Evolutionary conservation across 2,113 vertebrate genomes (phyloP), one percentile per base, ranked within the genome.

Genomic region (Malurus cyaneus): DNA sequence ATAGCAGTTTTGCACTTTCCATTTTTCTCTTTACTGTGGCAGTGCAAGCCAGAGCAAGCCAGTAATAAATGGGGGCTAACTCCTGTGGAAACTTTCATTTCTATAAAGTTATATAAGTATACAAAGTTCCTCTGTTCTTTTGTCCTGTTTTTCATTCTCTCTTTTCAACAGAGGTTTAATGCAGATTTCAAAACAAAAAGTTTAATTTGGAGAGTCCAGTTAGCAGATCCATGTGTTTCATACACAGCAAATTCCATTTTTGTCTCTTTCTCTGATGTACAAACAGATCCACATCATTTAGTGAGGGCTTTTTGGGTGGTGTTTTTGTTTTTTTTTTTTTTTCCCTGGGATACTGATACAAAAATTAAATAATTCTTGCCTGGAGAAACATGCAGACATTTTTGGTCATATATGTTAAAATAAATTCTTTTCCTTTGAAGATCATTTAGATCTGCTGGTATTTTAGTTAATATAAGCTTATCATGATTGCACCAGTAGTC

Each of bases 271-370:
- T 89, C 14, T 14, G 23, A 32, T 36, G 47, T 28, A 46, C 41
- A 42, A 71, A 86, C 6, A 86, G 47, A 67, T 67, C 23, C 25
- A 54, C 29, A 52, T 28, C 9, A 15, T 60, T 60, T 56, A 42
- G 52, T n/a, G 46, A 31, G 6, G 3, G 5, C 0, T 36, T 65
- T 69, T 69, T 23, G 12, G 4, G 4, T 20, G 18, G 6, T 64
- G 5, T 9, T 72, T 64, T 24, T 15, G 6, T 0, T 4, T 1
- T 10, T 60, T 0, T 4, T 1, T 10, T 60, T 57, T 66, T 73
- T n/a, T 1, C 8, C 1, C 2, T 24, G 12, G 18, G 10, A 84
- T 81, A 28, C 18, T 65, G 3, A 73, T 39, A 70, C 18, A 69
- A 36, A 73, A 53, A 77, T 87, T 53, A n/a, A 49, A 62, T 57